These are phyloP conservation scores for Stichopus horrens DNA, from an alignment of 53 echinoderm and acorn worm species.

Conservation along the genomic window DNA sequence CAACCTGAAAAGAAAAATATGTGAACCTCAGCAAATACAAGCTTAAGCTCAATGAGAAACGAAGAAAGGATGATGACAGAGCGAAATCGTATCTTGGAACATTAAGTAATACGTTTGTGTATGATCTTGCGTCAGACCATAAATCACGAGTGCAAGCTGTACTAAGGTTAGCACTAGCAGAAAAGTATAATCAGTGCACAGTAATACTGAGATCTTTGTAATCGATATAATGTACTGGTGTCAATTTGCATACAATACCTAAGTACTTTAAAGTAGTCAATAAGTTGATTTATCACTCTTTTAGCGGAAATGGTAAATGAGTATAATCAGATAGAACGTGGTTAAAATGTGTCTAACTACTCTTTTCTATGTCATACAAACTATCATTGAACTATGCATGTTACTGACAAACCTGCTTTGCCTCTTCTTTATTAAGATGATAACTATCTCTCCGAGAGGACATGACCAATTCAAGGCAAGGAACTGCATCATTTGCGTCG, in stretches of 20 bases:
- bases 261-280: no score
- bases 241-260: no score
- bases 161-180: not conserved
- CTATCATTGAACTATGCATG: not conserved
- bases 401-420: not conserved
- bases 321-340: not conserved
- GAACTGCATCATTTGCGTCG: not conserved
- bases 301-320: not conserved
- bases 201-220: no score
- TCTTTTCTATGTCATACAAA: not conserved
- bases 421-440: not conserved
- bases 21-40: not conserved
- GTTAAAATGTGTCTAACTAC: not conserved
- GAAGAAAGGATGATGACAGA: not conserved
- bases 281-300: not conserved
- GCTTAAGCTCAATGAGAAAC: not conserved
- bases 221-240: no score
- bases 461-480: not conserved
- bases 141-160: not conserved
- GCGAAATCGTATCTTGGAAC: no score
- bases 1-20: not conserved
- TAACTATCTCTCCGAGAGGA: not conserved
- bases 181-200: no score
- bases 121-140: not conserved
- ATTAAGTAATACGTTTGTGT: no score